phyloP scores from a whole-genome alignment of 2,888 invertebrate species.

The Diarsia dahlii region DNA sequence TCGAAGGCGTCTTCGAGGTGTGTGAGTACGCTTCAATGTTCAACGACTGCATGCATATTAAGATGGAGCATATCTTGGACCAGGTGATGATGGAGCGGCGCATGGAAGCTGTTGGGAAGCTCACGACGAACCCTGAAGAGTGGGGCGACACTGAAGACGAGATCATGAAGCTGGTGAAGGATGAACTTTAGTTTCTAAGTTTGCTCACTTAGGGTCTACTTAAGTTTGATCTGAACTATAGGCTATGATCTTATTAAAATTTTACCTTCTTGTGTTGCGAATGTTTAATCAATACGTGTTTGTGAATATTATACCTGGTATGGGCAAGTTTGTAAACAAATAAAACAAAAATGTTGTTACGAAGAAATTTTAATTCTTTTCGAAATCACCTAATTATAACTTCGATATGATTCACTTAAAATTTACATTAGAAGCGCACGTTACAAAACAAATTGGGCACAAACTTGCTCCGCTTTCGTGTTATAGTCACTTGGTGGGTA shows the following conservation, averaged over 20 bases:
- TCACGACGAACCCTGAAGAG: slow-evolving; percentile 80
- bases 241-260: neutral
- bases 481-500: slow-evolving; percentile 59
- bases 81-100: slow-evolving; percentile 85
- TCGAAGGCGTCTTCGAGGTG: slow-evolving; percentile 83
- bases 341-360: slow-evolving; percentile 70
- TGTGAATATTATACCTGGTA: neutral
- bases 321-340: neutral
- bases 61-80: slow-evolving; percentile 87
- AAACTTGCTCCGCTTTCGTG: slow-evolving; percentile 62
- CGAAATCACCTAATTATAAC: slow-evolving; percentile 86
- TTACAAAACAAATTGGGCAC: slow-evolving; percentile 72
- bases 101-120: slow-evolving; percentile 85
- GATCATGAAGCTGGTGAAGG: slow-evolving; percentile 81
- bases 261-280: neutral
- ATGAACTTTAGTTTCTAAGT: slow-evolving; percentile 77
- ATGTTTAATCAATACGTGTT: neutral
- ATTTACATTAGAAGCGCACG: slow-evolving; percentile 81
- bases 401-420: slow-evolving; percentile 88
- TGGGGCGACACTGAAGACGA: slow-evolving; percentile 85
- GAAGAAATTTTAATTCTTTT: slow-evolving; percentile 89
- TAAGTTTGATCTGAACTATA: neutral
- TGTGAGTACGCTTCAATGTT: slow-evolving; percentile 87
- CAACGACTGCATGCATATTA: slow-evolving; percentile 89
- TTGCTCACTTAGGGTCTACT: too few species aligned